A percentile compares a stretch with the other conserved stretches of the same genome.
These are phyloP conservation scores for Remorina albescens DNA, from an alignment of 2,797 vertebrate genomes.

Conservation along the genomic window DNA sequence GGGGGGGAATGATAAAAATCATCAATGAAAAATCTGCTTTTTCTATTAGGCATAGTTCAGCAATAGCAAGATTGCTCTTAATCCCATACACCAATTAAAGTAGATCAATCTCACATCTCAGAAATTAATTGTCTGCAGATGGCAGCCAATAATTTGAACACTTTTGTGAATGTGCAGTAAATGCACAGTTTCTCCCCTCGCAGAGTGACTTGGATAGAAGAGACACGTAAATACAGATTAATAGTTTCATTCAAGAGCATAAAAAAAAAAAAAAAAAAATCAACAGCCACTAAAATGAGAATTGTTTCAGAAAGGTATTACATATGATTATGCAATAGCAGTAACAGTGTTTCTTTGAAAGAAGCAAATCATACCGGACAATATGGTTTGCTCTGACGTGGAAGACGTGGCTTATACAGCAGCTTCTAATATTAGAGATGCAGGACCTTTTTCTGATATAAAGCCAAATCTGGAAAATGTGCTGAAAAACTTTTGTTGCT, in stretches of 20 bases:
- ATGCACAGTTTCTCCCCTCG: background rate
- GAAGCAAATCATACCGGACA: background rate
- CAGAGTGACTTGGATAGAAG: background rate
- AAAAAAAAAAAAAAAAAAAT: background rate
- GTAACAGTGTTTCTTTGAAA: background rate
- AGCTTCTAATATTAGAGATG: background rate
- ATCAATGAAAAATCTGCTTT: no score
- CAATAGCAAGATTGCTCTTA: background rate
- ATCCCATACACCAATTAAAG: no score
- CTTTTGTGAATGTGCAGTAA: background rate
- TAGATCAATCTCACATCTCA: background rate
- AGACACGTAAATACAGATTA: background rate
- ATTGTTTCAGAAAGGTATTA: background rate
- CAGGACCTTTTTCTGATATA: background rate
- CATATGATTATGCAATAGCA: background rate
- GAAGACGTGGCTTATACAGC: background rate
- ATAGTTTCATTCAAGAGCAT: background rate
- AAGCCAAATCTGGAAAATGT: background rate
- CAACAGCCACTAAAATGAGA: background rate
- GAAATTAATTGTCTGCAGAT: background rate
- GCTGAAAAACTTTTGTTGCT: background rate
- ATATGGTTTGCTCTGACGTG: background rate
- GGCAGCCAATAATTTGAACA: background rate
- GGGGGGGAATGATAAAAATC: no score
- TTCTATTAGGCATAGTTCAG: background rate